Evolutionary conservation across 1,140 invertebrate genomes (phyloP), one percentile per base, ranked within the genome.

Genomic region (Drosophila burlai): DNA sequence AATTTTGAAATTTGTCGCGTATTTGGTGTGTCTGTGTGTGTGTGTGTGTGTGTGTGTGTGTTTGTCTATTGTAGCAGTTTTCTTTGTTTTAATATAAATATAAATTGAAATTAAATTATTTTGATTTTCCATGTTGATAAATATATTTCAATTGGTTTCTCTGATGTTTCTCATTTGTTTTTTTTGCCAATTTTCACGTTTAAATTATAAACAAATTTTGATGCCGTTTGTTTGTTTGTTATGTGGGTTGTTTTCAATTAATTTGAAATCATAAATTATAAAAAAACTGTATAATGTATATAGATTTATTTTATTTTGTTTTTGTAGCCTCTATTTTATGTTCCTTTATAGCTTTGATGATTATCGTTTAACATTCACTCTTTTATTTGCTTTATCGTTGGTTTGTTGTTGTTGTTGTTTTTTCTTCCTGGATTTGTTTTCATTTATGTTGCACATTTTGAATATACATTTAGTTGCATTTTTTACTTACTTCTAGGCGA

Each of bases 401-500:
- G 2, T 38, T 38, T 49, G 8, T n/a, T n/a, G 47, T 11, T 29
- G 3, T 24, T 10, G 47, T 11, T 29, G 3, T 24, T 10, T n/a
- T 15, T 7, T 38, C 34, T 10, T 52, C 5, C 5, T 26, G 11
- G 16, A n/a, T 40, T 31, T 49, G n/a, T 29, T 2, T 38, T 34
- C 40, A 10, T 21, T 10, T 42, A 45, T 40, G 1, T 36, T 57
- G 21, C 54, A 57, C 54, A 50, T 34, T 18, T 8, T 21, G 26
- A 13, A 21, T 36, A 26, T 13, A 26, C 9, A 5, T 16, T 46
- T 29, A 36, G 3, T n/a, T 50, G 2, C 5, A 34, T 40, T 47
- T 40, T 58, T 82, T 92, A 92, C 91, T 92, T 92, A 92, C 91
- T 86, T 92, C 91, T 55, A 92, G 72, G 66, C 91, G 91, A 86